Conservation (phyloP, 2,797 vertebrate species). For the Mus minutoides region DNA sequence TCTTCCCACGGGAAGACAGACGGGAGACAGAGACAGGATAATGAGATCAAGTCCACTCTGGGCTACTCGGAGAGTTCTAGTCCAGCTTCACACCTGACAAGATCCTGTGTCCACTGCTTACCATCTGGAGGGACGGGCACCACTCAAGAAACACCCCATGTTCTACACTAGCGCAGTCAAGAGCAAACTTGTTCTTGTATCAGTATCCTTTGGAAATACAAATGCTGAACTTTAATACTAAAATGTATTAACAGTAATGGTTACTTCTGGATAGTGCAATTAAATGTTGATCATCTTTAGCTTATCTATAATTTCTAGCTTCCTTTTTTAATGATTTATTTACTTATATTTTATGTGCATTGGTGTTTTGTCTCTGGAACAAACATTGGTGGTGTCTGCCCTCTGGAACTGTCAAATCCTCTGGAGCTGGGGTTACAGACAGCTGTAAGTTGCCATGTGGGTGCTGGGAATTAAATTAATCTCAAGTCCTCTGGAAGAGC, state of each 20-base stretch:
- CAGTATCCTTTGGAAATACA: background rate
- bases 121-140: background rate
- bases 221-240: background rate
- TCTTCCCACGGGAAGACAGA: background rate
- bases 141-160: background rate
- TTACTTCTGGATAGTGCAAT: background rate
- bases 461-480: background rate
- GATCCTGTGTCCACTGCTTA: background rate
- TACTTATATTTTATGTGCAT: background rate
- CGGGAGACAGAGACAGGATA: background rate
- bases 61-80: background rate
- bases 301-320: constrained; percentile 9
- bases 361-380: background rate
- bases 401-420: background rate
- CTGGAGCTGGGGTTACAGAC: background rate
- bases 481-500: background rate
- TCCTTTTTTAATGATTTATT: background rate
- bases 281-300: background rate
- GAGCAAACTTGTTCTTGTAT: background rate
- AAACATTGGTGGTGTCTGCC: too few species aligned
- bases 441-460: background rate
- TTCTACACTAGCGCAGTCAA: background rate
- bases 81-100: background rate
- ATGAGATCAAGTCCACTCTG: background rate
- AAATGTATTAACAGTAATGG: background rate